Conservation (phyloP, 2,888 invertebrate species). For the Melipona beecheii region DNA sequence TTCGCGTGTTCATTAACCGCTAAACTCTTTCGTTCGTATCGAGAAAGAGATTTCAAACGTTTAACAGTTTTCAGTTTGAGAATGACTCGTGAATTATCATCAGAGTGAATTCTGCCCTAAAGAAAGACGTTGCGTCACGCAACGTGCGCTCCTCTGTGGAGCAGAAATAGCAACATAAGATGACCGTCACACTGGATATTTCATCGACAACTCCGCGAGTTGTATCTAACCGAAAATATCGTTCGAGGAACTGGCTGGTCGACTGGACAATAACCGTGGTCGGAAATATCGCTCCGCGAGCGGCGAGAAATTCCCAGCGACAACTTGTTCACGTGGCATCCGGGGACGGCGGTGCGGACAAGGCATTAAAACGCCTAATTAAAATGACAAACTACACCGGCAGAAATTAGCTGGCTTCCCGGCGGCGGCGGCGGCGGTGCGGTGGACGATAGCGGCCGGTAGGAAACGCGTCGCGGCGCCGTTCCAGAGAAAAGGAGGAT, state of each 20-base stretch:
- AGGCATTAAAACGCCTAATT: slow-evolving; percentile 66
- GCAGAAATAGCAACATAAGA: not conserved
- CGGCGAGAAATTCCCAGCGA: slow-evolving; percentile 32
- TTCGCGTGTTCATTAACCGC: not conserved
- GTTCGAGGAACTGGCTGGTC: not conserved
- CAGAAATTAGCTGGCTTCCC: slow-evolving; percentile 57
- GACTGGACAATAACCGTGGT: not conserved
- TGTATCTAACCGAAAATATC: not conserved
- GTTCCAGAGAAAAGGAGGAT: slow-evolving; percentile 43
- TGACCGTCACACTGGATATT: not conserved
- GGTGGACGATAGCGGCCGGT: slow-evolving; percentile 31
- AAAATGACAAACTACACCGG: slow-evolving; percentile 62
- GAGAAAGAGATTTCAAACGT: not conserved
- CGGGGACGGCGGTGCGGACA: slow-evolving; percentile 50
- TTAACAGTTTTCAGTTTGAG: not conserved
- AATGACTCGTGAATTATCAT: not conserved
- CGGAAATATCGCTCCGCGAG: slow-evolving; percentile 24
- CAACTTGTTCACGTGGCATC: slow-evolving; percentile 40
- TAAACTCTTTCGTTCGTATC: not conserved
- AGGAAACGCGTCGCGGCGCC: slow-evolving; percentile 40
- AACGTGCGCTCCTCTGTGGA: not conserved
- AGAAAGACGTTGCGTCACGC: not conserved
- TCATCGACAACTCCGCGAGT: not conserved
- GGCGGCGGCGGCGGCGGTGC: not conserved
- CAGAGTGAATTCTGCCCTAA: not conserved